Base-by-base conservation (phyloP, 2,797 vertebrate species). In the Falco naumanni region DNA sequence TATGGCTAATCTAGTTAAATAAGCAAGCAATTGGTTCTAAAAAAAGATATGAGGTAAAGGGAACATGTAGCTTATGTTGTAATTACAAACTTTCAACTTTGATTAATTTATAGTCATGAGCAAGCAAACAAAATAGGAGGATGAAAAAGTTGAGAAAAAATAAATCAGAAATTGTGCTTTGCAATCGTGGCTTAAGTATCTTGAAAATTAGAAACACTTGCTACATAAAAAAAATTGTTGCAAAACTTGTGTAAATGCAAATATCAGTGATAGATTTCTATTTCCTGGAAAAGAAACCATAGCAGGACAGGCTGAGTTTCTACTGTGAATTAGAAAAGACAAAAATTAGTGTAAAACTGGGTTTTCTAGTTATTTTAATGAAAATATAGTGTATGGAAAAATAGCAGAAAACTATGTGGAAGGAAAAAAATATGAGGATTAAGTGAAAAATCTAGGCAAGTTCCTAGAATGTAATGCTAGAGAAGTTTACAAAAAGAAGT, bases 71-170 rank as follows among this genome's bases (percentile, higher is more conserved):
- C 63, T 79, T 90, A 43, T 48, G 37, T 45, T 78, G 13, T 13
- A 92, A 82, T 82, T 94, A 48, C 37, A 60, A 66, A 75, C 5
- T 48, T 89, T 87, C 37, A 68, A 18, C 15, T 91, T 95, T 81
- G 65, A 84, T 81, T 81, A 78, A 78, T 78, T 90, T 68, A 41
- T 28, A 77, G 31, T 63, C 51, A 64, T 48, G 14, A 70, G 5
- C 13, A 86, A 41, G 22, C 1, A 77, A 81, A 71, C 10, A 86
- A 87, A 89, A 83, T 11, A 3, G 1, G 5, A 60, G 6, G 6
- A 78, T 37, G 26, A 60, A 94, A 92, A 41, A 5, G 9, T 45
- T 37, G 41, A 83, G 29, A 47, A 54, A 78, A 79, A 64, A 50
- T 39, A 56, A 81, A 53, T 4, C 11, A 74, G 18, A 81, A 77